Conservation (phyloP, 2,113 vertebrate species). For the Plestiodon gilberti region DNA sequence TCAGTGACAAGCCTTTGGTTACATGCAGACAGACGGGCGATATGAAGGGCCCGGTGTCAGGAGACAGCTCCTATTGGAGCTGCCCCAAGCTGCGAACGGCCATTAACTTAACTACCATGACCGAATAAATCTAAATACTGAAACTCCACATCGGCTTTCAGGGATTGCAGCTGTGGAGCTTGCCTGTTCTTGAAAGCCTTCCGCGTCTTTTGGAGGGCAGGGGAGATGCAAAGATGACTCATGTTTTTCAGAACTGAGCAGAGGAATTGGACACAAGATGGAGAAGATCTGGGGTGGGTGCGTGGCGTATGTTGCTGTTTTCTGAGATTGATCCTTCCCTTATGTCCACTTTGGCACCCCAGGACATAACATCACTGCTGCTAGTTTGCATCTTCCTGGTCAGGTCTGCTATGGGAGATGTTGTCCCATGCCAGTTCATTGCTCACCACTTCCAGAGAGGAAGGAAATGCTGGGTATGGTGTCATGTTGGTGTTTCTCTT, state of each 20-base stretch:
- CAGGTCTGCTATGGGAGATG: background rate
- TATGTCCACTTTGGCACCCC: background rate
- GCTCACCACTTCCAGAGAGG: background rate
- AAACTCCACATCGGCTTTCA: background rate
- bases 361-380: background rate
- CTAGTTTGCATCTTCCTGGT: too few species aligned
- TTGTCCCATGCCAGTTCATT: background rate
- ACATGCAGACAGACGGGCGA: background rate
- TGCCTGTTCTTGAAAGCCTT: background rate
- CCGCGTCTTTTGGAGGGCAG: background rate
- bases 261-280: background rate
- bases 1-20: slow-evolving; percentile 36
- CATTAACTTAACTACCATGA: background rate
- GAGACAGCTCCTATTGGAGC: background rate
- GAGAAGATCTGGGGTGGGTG: background rate
- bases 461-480: background rate
- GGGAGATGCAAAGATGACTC: background rate
- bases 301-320: background rate
- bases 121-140: background rate
- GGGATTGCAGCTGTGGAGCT: background rate
- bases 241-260: background rate
- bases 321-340: background rate
- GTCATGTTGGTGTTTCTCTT: background rate
- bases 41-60: slow-evolving; percentile 24
- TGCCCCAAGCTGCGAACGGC: fast-evolving